A percentile compares a stretch with the other conserved stretches of the same genome.
Evolutionary conservation across 2,888 invertebrate species (phyloP).

Genomic region (Eupsilia transversa): DNA sequence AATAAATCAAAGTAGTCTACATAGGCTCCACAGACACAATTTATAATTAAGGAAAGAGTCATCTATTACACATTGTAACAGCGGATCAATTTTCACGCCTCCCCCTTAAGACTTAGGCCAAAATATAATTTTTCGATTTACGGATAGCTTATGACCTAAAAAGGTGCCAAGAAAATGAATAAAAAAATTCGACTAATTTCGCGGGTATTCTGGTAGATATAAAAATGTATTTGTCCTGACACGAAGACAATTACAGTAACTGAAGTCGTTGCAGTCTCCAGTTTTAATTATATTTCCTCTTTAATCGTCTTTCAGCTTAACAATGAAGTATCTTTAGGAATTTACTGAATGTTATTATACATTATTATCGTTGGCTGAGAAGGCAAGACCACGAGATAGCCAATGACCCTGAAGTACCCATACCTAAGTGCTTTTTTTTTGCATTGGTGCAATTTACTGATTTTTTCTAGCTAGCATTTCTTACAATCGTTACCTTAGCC

Average conservation of each 20-base stretch:
- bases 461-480: background rate
- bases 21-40: background rate
- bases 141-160: too few species aligned
- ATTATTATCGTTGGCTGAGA: background rate
- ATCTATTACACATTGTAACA: too few species aligned
- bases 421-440: background rate
- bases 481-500: background rate
- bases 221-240: conserved; percentile 41
- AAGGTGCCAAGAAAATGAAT: too few species aligned
- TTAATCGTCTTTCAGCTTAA: conserved; percentile 9
- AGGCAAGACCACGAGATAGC: background rate
- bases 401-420: background rate
- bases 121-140: too few species aligned
- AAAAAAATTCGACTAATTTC: too few species aligned
- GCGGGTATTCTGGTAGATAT: too few species aligned
- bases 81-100: too few species aligned
- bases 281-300: conserved; percentile 20
- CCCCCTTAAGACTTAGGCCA: too few species aligned
- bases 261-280: conserved; percentile 17
- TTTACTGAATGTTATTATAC: background rate
- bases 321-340: background rate
- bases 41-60: conserved; percentile 12
- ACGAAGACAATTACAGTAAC: conserved; percentile 7
- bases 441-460: background rate
- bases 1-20: background rate